Evolutionary conservation across 2,797 vertebrate species (phyloP), one percentile per base, ranked within the genome.

Genomic region (Cyclura pinguis): DNA sequence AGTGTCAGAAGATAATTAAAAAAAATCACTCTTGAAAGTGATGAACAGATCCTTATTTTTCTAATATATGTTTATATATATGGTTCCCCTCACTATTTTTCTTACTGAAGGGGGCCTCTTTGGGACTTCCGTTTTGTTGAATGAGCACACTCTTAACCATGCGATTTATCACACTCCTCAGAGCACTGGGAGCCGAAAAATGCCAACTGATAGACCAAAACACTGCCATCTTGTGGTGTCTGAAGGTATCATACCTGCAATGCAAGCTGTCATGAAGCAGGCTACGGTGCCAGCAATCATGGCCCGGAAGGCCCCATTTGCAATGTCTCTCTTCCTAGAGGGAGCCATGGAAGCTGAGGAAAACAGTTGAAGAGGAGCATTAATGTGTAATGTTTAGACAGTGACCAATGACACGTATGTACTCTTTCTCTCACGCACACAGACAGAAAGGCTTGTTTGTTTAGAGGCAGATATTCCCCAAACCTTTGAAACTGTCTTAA

Each of bases 261-360:
- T 94, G 74, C 98, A 99, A 62, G 98, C 98, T 0, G 98, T 98
- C 98, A 98, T 98, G 94, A 98, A 98, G 90, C 98, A 98, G 69
- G 98, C 96, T 0, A 95, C 90, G 0, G 97, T 98, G 81, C 98
- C 98, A 0, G 98, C 97, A 13, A 98, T 97, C 96, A 99, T 96
- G 3, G 98, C 95, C 94, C 98, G 97, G 81, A 98, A 1, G 59
- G 97, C 98, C 87, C 97, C 97, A 0, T 93, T 89, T 1, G 97
- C 95, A n/a, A 99, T 97, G 88, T 99, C 98, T 2, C 32, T 89
- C 88, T 93, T 97, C 92, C 97, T 97, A 7, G 97, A 95, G 47
- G 98, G 98, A 95, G 97, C 98, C 88, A 99, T 95, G 73, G 97
- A 96, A n/a, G 97, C 98, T 99, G 94, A 85, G 32, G 93, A 94